Percentiles rank a stretch among this genome's conserved stretches.
phyloP scores from a whole-genome alignment of 2,888 invertebrate genomes.

The Sepiola atlantica region DNA sequence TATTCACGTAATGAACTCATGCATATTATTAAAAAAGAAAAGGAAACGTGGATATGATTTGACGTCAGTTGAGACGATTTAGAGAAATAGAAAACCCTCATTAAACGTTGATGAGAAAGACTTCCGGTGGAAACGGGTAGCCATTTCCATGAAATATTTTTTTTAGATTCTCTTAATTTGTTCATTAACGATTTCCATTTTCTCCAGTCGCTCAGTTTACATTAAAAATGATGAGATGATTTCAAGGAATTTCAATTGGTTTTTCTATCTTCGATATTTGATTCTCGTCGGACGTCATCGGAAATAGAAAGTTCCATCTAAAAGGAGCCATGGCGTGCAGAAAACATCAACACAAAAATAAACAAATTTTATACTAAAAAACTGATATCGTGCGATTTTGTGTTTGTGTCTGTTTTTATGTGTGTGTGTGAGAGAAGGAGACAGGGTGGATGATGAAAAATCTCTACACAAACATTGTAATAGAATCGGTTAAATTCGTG shows the following conservation, averaged over 20 bases:
- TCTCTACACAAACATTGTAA: background rate
- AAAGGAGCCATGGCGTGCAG: too few species aligned
- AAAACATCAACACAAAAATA: too few species aligned
- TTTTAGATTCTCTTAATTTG: background rate
- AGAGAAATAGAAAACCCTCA: background rate
- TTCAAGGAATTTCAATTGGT: background rate
- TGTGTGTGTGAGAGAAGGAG: too few species aligned
- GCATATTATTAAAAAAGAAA: background rate
- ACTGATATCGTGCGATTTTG: too few species aligned
- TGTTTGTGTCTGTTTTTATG: too few species aligned
- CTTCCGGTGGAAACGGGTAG: background rate
- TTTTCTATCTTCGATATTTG: background rate
- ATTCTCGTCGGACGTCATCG: background rate
- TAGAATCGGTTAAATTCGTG: background rate
- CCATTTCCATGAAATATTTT: background rate
- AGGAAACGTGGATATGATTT: background rate
- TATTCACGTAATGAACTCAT: background rate
- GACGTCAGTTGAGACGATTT: background rate
- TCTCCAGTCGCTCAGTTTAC: background rate
- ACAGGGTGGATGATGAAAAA: too few species aligned
- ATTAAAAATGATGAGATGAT: background rate
- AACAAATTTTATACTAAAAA: too few species aligned
- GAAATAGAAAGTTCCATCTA: background rate
- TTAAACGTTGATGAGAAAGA: background rate
- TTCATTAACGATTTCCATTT: background rate